Evolutionary conservation across 2,113 vertebrate species (phyloP), one percentile per base, ranked within the genome.

Genomic region (Ciconia maguari): DNA sequence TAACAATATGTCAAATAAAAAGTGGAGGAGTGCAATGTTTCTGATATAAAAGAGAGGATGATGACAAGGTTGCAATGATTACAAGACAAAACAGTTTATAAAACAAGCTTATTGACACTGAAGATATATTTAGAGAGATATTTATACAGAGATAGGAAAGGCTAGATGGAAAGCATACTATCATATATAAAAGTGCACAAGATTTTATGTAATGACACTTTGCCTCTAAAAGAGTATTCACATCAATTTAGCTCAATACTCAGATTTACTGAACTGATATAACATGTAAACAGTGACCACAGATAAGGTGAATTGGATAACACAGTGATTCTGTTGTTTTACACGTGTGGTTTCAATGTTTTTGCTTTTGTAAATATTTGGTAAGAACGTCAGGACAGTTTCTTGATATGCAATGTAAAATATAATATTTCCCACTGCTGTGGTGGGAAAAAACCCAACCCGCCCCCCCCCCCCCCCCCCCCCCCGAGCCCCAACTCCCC

Each of bases 391-490:
- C 76, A 58, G 51, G 32, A 78, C 8, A 49, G 4, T 71, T 68
- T 82, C n/a, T 58, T 66, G 10, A 36, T 36, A 55, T 9, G 83
- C 11, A 49, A 32, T 66, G 6, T 14, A 69, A 75, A 89, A 81
- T 36, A 71, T 41, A 91, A 7, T 17, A 83, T 64, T 90, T 86
- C 9, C 7, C 5, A 62, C 14, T 42, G 6, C 9, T 36, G 6
- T 26, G 61, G 11, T 7, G 20, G 19, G 25, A 5, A 75, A 72
- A 34, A 64, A 6, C 3, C 0, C 16, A 62, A 7, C 3, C 12
- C 21, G 2, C 3, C 2, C 7, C 7, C 0, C 3, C 8, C 7
- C 7, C 7, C 0, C 3, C 8, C 7, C 7, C 36, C 36, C 7
- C 36, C 36, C 36, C 36, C 36, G 36, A 36, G 36, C 36, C 2